These are phyloP conservation scores for Nephrotoma flavescens DNA, from an alignment of 2,888 invertebrate genomes.

Conservation along the genomic window DNA sequence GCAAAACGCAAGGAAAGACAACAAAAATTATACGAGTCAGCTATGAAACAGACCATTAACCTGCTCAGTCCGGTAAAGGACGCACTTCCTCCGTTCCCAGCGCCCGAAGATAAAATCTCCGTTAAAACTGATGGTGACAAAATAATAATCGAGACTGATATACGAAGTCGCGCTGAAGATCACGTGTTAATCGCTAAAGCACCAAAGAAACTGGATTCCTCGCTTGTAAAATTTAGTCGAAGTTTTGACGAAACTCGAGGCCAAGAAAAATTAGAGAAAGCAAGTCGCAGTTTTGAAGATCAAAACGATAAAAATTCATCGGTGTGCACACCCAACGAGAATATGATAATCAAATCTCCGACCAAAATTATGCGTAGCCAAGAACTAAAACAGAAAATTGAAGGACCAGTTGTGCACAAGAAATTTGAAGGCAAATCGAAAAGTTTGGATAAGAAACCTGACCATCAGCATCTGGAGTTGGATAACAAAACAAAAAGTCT, in stretches of 20 bases:
- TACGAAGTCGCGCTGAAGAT: slow-evolving; percentile 58
- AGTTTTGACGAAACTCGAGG: slow-evolving; percentile 47
- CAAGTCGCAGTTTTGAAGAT: slow-evolving; percentile 48
- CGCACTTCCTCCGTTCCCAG: slow-evolving; percentile 52
- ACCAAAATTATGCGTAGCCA: slow-evolving; percentile 43
- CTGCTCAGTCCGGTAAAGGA: slow-evolving; percentile 60
- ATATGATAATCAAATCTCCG: slow-evolving; percentile 39
- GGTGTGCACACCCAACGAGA: slow-evolving; percentile 24
- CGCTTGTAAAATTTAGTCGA: slow-evolving; percentile 41
- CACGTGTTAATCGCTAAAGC: slow-evolving; percentile 62
- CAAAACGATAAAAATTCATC: slow-evolving; percentile 46
- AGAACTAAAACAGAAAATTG: slow-evolving; percentile 46
- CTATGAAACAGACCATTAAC: slow-evolving; percentile 59
- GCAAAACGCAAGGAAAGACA: slow-evolving; percentile 60
- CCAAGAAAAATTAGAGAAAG: slow-evolving; percentile 38
- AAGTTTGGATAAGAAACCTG: slow-evolving; percentile 48
- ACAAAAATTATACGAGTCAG: slow-evolving; percentile 59
- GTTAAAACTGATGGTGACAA: slow-evolving; percentile 57
- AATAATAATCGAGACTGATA: slow-evolving; percentile 55
- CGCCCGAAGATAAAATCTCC: slow-evolving; percentile 56
- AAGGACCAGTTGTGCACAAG: slow-evolving; percentile 46
- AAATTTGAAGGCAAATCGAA: slow-evolving; percentile 48
- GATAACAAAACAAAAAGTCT: slow-evolving; percentile 56
- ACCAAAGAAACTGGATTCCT: slow-evolving; percentile 52
- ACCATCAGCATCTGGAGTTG: slow-evolving; percentile 39